Percentiles rank a stretch among this genome's conserved stretches.
These are phyloP conservation scores for Sinocyclocheilus maitianheensis DNA, from an alignment of 2,113 vertebrate species.

Conservation along the genomic window DNA sequence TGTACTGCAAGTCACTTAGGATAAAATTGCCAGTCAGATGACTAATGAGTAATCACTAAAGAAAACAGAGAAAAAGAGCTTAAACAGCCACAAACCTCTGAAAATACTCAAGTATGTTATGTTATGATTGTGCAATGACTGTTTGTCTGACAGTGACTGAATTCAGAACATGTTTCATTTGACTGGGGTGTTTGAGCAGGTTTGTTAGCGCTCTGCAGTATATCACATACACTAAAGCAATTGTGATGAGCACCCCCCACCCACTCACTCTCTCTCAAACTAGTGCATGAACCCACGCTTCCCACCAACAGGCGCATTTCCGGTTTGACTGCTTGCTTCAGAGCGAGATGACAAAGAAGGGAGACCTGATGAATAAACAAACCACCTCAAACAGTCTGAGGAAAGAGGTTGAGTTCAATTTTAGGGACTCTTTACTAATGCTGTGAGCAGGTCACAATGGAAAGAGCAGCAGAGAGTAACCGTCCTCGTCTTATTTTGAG, in stretches of 20 bases:
- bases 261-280: slow-evolving; percentile 40
- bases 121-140: background rate
- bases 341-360: slow-evolving; percentile 17
- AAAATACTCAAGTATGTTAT: background rate
- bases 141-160: background rate
- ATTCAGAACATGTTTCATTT: background rate
- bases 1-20: background rate
- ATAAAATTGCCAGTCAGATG: background rate
- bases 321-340: slow-evolving; percentile 52
- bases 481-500: background rate
- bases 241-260: slow-evolving; percentile 26
- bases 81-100: background rate
- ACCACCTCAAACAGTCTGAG: slow-evolving; percentile 1
- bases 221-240: slow-evolving; percentile 1
- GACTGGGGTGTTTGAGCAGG: background rate
- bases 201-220: background rate
- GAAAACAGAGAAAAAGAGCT: background rate
- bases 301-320: slow-evolving; percentile 19
- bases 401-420: background rate
- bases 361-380: slow-evolving; percentile 19
- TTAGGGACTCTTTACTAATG: background rate
- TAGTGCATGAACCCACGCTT: slow-evolving; percentile 40
- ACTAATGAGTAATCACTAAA: background rate
- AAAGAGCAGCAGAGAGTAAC: background rate
- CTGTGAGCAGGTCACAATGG: background rate